Conservation (phyloP, 2,888 invertebrate genomes). For the Diplolepis rosae region DNA sequence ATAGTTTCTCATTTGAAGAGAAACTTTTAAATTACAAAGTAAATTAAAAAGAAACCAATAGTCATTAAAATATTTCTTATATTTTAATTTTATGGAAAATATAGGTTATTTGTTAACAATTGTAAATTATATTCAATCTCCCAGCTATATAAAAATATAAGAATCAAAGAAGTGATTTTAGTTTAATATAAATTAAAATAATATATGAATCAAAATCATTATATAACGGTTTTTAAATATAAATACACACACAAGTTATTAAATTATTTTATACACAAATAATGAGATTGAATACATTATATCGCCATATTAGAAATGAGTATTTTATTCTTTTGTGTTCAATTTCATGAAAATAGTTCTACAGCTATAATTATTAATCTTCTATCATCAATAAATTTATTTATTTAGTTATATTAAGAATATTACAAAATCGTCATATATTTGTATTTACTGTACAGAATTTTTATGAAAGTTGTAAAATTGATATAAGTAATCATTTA, state of each 20-base stretch:
- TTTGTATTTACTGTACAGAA: not conserved
- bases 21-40: too few species aligned
- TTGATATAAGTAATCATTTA: not conserved
- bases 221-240: not conserved
- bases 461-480: not conserved
- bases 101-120: not conserved
- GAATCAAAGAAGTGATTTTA: not conserved
- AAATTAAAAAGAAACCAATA: too few species aligned
- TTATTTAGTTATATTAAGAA: not conserved
- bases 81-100: not conserved
- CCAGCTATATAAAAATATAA: not conserved
- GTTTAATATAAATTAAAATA: not conserved
- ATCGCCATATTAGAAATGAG: constrained; percentile 28
- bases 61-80: not conserved
- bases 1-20: too few species aligned
- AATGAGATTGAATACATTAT: not conserved
- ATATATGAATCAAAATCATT: not conserved
- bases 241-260: not conserved
- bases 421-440: not conserved
- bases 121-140: not conserved
- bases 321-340: not conserved
- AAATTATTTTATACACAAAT: not conserved
- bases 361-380: not conserved
- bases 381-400: not conserved
- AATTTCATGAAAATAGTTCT: constrained; percentile 8